A percentile compares a stretch with the other conserved stretches of the same genome.
These are phyloP conservation scores for Nannospalax galili DNA, from an alignment of 2,113 vertebrate genomes.

Conservation along the genomic window DNA sequence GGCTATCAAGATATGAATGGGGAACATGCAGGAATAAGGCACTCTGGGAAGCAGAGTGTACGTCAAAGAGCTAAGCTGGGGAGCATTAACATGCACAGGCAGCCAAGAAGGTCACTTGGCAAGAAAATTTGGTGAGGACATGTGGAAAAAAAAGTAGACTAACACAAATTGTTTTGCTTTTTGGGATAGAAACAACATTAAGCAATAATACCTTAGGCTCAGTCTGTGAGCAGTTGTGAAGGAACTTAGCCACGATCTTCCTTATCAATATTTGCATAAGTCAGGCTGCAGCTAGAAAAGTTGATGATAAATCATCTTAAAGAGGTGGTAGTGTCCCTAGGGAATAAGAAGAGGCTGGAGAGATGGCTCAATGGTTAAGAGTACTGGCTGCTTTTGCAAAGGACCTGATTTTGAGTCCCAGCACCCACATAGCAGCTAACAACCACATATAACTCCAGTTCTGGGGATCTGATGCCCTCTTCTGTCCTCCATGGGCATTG, in stretches of 20 bases:
- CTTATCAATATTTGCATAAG: slow-evolving; percentile 24
- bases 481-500: too few relatives aligned
- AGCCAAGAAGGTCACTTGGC: not conserved
- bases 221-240: not conserved
- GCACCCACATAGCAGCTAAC: too few relatives aligned
- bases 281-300: not conserved
- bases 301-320: not conserved
- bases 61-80: fast-evolving
- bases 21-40: not conserved
- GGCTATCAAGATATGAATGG: not conserved
- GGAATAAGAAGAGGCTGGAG: not conserved
- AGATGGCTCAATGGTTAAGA: too few relatives aligned
- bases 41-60: not conserved
- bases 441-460: too few relatives aligned
- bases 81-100: not conserved
- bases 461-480: too few relatives aligned
- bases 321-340: not conserved
- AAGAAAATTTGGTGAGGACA: not conserved
- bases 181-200: not conserved
- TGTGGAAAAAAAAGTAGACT: not conserved
- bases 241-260: slow-evolving; percentile 22
- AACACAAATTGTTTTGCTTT: not conserved
- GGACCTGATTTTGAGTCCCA: too few relatives aligned
- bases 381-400: too few relatives aligned
- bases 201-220: not conserved